These are phyloP conservation scores for Yponomeuta plumbellus DNA, from an alignment of 2,888 invertebrate genomes.

Conservation along the genomic window DNA sequence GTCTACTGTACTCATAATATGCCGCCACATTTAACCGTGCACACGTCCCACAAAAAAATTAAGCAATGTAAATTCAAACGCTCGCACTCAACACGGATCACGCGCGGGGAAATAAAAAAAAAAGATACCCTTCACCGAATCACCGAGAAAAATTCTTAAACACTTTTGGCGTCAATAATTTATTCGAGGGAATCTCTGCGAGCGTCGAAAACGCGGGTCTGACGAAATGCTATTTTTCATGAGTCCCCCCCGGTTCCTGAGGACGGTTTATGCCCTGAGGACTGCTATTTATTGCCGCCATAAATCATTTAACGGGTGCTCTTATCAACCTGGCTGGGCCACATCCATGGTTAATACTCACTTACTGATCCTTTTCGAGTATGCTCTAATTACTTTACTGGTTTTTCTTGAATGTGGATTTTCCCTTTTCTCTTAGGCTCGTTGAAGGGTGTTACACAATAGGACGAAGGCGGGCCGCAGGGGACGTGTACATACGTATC, in stretches of 20 bases:
- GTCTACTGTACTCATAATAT: no score
- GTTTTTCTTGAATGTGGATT: not conserved
- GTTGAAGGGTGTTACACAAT: no score
- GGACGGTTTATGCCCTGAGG: conserved; percentile 55
- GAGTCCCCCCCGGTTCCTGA: conserved; percentile 46
- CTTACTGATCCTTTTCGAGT: conserved; percentile 1
- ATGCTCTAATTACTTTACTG: not conserved
- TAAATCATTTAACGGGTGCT: conserved; percentile 63
- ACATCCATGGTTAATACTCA: not conserved
- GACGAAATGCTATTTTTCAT: conserved; percentile 67
- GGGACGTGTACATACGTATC: no score
- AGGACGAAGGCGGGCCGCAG: no score
- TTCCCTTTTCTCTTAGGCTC: not conserved
- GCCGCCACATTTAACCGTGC: no score
- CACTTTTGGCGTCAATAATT: conserved; percentile 7
- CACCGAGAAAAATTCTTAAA: not conserved
- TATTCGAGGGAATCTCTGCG: not conserved
- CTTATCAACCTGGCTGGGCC: conserved; percentile 26
- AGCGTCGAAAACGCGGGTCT: conserved; percentile 27
- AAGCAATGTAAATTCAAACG: not conserved
- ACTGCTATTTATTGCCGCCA: conserved; percentile 59
- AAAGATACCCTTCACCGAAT: not conserved
- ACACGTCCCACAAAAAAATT: not conserved
- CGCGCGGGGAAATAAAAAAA: not conserved
- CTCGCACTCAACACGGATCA: not conserved